These are phyloP conservation scores for Nycticorax nycticorax DNA, from an alignment of 2,113 vertebrate species.

Conservation along the genomic window DNA sequence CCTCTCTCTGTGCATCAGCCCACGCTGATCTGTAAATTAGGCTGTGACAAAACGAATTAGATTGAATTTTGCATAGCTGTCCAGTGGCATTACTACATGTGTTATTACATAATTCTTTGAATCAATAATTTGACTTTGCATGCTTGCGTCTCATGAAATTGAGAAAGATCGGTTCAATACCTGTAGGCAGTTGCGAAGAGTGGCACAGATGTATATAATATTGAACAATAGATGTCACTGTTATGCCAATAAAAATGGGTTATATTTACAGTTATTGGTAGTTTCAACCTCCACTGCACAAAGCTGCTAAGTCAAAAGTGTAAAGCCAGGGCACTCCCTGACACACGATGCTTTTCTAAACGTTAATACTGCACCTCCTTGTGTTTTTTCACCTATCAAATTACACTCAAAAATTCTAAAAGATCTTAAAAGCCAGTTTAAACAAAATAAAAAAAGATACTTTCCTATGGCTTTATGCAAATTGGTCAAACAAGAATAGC, in stretches of 20 bases:
- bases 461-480: background rate
- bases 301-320: slow-evolving; percentile 11
- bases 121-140: slow-evolving; percentile 13
- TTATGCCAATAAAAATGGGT: slow-evolving; percentile 67
- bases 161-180: background rate
- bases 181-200: background rate
- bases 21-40: slow-evolving; percentile 22
- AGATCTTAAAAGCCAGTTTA: background rate
- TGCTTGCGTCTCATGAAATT: background rate
- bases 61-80: slow-evolving; percentile 30
- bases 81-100: background rate
- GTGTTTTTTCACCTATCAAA: background rate
- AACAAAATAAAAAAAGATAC: background rate
- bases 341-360: background rate
- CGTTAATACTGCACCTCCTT: background rate
- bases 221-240: slow-evolving; percentile 76
- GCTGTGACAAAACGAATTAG: slow-evolving; percentile 46
- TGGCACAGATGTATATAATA: slow-evolving; percentile 37
- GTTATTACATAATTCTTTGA: background rate
- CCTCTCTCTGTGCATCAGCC: background rate
- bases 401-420: background rate
- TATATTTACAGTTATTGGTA: slow-evolving; percentile 56
- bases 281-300: slow-evolving; percentile 21
- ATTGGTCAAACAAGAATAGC: background rate
- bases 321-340: slow-evolving; percentile 2